Percentiles rank a stretch among this genome's conserved stretches.
phyloP scores from a whole-genome alignment of 2,888 invertebrate genomes.

The Mythimna vitellina region DNA sequence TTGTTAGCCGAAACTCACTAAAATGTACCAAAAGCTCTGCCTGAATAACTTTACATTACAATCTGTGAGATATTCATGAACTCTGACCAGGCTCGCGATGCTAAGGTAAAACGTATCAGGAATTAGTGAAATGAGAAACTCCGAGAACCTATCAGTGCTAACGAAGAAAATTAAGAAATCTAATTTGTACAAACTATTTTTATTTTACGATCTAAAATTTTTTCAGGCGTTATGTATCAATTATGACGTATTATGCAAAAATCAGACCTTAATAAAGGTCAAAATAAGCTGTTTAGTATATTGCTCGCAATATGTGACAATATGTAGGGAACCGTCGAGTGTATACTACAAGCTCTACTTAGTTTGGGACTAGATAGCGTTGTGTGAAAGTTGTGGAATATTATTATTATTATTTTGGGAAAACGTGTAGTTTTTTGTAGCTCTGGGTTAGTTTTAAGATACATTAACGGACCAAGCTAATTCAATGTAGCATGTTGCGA shows the following conservation, averaged over 20 bases:
- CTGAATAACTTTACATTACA: conserved; percentile 75
- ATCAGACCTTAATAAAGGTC: no score
- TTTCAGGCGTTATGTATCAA: neutral
- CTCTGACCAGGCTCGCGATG: conserved; percentile 28
- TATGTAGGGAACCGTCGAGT: no score
- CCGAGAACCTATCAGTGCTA: neutral
- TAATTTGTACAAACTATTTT: neutral
- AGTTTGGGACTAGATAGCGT: no score
- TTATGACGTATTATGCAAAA: no score
- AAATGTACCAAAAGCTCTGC: conserved; percentile 77
- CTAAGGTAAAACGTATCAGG: conserved; percentile 17
- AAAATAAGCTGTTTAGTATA: neutral
- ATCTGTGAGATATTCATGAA: conserved; percentile 58
- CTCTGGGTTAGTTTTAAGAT: no score
- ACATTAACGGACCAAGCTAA: no score
- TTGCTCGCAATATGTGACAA: neutral
- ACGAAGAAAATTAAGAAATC: neutral
- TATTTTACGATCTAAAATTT: neutral
- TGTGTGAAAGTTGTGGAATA: no score
- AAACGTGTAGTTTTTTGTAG: no score
- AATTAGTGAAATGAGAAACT: conserved; percentile 5
- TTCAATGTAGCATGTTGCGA: no score
- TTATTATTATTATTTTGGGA: no score
- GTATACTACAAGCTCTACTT: no score
- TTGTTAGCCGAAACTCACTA: conserved; percentile 77